phyloP scores from a whole-genome alignment of 2,888 invertebrate genomes.

The Thereva nobilitata region DNA sequence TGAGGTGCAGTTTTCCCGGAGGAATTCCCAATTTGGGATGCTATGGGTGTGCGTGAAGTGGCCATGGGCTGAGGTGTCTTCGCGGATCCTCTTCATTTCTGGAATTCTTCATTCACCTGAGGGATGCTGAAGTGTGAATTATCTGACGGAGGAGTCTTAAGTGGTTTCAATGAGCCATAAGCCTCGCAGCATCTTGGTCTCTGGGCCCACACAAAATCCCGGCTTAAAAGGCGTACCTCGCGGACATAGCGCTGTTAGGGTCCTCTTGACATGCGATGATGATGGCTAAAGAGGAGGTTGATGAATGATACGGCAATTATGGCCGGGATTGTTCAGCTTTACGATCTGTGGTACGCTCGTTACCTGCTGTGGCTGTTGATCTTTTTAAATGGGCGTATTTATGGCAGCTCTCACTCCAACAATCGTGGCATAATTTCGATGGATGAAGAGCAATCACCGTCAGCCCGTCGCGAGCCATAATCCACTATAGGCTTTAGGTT shows the following conservation, averaged over 20 bases:
- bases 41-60: too few species aligned
- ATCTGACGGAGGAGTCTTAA: constrained; percentile 27
- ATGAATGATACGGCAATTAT: constrained; percentile 34
- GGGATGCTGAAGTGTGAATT: constrained; percentile 22
- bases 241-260: neutral
- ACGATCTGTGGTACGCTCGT: constrained; percentile 16
- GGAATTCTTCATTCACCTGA: constrained; percentile 13
- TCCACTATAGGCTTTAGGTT: too few species aligned
- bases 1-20: constrained; percentile 2
- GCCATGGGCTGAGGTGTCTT: too few species aligned
- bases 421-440: constrained; percentile 29
- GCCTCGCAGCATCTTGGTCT: constrained; percentile 17
- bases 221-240: constrained; percentile 3
- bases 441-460: constrained; percentile 24
- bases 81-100: constrained; percentile 7
- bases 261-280: neutral
- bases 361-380: constrained; percentile 27
- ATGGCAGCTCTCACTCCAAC: constrained; percentile 26
- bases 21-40: constrained; percentile 20
- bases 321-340: constrained; percentile 22
- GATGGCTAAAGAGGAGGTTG: constrained; percentile 12
- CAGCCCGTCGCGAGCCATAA: constrained; percentile 10
- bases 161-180: constrained; percentile 29
- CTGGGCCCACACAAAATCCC: constrained; percentile 18
- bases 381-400: constrained; percentile 33